Evolutionary conservation across 2,113 vertebrate genomes (phyloP), one percentile per base, ranked within the genome.

Genomic region (Sapayoa aenigma): DNA sequence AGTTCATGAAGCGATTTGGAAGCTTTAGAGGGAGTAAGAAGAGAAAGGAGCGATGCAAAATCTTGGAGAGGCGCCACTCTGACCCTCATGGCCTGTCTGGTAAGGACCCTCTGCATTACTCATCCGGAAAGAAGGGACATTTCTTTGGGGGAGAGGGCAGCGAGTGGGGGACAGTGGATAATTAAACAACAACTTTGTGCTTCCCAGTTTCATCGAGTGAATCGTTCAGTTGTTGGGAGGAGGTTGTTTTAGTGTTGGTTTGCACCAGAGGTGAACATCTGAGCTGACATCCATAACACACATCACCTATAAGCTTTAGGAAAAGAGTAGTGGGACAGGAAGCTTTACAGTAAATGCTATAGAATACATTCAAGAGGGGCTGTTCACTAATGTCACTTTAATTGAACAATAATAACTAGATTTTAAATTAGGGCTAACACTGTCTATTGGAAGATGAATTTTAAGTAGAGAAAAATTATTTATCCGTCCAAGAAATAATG

Each of bases 1-100:
- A 93, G 95, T 98, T 97, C 97, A 99, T 99, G 99, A 99, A 99
- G 98, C 98, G 99, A 68, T 99, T 99, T 94, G 98, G 99, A 92
- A 99, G 99, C 87, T 98, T 99, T 84, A 98, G 99, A 96, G 98
- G 98, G 84, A 99, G 93, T 98, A 99, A 98, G 98, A 99, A 99
- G 93, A 98, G 95, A 79, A 98, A 98, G 95, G 98, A 98, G 74
- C 77, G 95, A 59, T 97, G 73, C 91, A 97, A 95, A 81, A 96
- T 97, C 93, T 96, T 97, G 17, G 98, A 97, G 95, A 97, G 98
- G 87, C 97, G 97, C 83, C 98, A 98, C 95, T 99, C 99, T 1
- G 98, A 99, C 94, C 98, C 98, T 21, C 98, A 71, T 33, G 97
- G 98, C 86, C 97, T 98, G 53, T 93, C 97, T 44, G 98, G 98